Evolutionary conservation across 2,113 vertebrate species (phyloP), one percentile per base, ranked within the genome.

Genomic region (Callipepla californica): DNA sequence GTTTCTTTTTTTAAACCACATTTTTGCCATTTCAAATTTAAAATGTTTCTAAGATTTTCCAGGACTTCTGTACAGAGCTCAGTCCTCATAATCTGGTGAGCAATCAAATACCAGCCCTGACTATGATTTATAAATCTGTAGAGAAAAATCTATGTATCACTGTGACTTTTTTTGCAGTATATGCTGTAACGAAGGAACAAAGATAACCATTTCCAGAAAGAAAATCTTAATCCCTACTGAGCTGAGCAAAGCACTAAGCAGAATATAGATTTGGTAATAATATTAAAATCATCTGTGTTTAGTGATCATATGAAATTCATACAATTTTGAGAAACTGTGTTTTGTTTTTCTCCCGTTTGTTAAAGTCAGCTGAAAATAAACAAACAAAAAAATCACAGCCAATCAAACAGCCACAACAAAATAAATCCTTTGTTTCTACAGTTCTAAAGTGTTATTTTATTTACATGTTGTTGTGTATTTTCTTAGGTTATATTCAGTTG

Each of bases 401-500:
- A 34, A 47, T 47, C 18, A 51, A 51, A 51, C 50, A 62, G 6
- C 36, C 38, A 18, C 16, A 55, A 32, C 15, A 55, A 55, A 55
- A 23, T 40, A 53, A 59, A 45, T 53, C 26, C 1, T 67, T 73
- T 66, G 40, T 68, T 85, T 73, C 16, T 87, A 21, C 7, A 86
- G 28, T 74, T 88, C 14, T 72, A 40, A 21, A 5, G 18, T 83
- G 34, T 85, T 91, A 5, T 80, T 90, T 86, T 75, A 26, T 63
- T 82, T 85, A 81, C 1, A 5, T 44, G 82, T 92, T 65, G 63
- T 75, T 84, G 7, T 63, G 8, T 76, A 42, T 70, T 96, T 90
- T 95, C 95, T 90, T 92, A 98, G 98, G 86, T 91, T 98, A 62
- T 98, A 98, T 92, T 98, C 98, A n/a, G 97, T 98, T 81, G 98